Evolutionary conservation across 2,113 vertebrate species (phyloP), one percentile per base, ranked within the genome.

Genomic region (Atherinomorus stipes): DNA sequence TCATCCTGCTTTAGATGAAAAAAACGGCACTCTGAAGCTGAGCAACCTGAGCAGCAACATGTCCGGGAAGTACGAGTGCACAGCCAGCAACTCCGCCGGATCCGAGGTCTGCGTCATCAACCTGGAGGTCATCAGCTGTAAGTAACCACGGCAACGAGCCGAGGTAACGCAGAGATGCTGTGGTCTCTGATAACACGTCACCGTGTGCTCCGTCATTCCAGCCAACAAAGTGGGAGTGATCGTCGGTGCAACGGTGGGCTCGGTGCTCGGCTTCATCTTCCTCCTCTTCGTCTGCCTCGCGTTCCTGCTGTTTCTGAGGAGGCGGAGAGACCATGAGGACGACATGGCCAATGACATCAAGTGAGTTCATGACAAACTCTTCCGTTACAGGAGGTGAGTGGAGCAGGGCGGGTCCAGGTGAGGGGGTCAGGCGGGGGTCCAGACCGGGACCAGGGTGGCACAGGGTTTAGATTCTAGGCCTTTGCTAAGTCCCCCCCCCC

Each of bases 321-420:
- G 88, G 60, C 87, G 85, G 23, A 91, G 88, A 75, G 91, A 94
- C 22, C 71, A 53, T 0, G 92, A 94, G 56, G 96, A 98, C 1
- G 96, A 98, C 70, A 85, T 91, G 23, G 94, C 96, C 74, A 97
- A 97, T 22, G 96, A 98, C 11, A 98, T 98, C 91, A 97, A 96
- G 96, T 97, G 89, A 94, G 31, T 34, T 34, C 31, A 34, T 34
- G 31, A 1, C 3, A 31, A 31, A 31, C 3, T 31, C 28, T 31
- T 31, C 9, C 31, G 5, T 34, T 9, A 34, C 31, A 34, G 5
- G 31, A 9, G 28, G 3, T 34, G 5, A 4, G 1, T 34, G 31
- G 9, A 34, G 9, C 31, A 34, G 31, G 31, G 31, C 7, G 31
- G 31, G 3, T 34, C 31, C 9, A 34, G 4, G 4, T 4, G 31